phyloP scores from a whole-genome alignment of 2,797 vertebrate genomes.

The Siniperca scherzeri region DNA sequence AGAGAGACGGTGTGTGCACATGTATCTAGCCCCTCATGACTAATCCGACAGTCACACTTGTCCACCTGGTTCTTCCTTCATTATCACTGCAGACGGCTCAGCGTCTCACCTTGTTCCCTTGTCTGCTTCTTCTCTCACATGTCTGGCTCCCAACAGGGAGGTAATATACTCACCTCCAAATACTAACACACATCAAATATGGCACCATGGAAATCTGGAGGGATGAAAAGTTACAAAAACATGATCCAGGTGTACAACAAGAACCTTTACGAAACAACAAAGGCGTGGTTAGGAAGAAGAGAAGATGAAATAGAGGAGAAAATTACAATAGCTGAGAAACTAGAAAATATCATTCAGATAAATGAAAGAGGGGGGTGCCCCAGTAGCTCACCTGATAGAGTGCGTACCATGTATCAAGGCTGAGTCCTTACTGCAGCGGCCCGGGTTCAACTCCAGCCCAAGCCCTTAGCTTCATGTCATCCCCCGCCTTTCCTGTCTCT shows the following conservation, averaged over 20 bases:
- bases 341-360: not conserved
- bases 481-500: too few species aligned
- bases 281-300: not conserved
- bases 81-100: conserved; percentile 63
- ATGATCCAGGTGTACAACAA: not conserved
- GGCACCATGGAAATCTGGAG: not conserved
- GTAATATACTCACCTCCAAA: conserved; percentile 11
- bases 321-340: not conserved
- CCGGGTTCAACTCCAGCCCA: too few species aligned
- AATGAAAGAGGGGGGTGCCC: not conserved
- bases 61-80: conserved; percentile 61
- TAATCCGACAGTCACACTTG: conserved; percentile 58
- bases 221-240: not conserved
- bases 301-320: not conserved
- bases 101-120: conserved; percentile 51
- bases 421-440: too few species aligned
- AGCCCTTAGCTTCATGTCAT: too few species aligned
- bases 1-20: not conserved
- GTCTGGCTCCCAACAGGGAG: conserved; percentile 35
- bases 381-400: too few species aligned
- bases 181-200: conserved; percentile 7
- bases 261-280: not conserved
- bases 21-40: conserved; percentile 46
- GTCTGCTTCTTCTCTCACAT: conserved; percentile 37
- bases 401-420: too few species aligned